Conservation (phyloP, 2,797 vertebrate species). For the Phoebastria nigripes region DNA sequence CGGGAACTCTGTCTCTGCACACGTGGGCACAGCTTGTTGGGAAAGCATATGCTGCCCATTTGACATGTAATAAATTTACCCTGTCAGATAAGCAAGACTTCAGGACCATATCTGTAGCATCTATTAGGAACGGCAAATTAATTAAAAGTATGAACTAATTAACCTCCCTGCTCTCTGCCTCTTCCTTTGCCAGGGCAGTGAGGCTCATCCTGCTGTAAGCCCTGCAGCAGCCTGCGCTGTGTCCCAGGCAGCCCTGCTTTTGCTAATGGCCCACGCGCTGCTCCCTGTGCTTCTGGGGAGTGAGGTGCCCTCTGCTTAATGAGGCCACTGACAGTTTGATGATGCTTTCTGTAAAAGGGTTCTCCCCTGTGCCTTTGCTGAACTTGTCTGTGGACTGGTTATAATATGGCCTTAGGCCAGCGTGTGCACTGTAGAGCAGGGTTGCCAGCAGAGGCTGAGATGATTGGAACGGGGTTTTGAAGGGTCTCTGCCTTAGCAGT, state of each 20-base stretch:
- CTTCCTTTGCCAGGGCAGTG: neutral
- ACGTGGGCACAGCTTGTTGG: neutral
- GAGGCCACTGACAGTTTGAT: neutral
- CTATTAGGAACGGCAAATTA: conserved; percentile 1
- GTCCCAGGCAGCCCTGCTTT: neutral
- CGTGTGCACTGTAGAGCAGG: neutral
- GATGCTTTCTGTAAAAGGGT: neutral
- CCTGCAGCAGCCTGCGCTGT: neutral
- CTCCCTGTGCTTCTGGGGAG: neutral
- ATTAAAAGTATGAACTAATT: neutral
- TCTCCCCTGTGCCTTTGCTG: neutral
- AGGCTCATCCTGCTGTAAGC: neutral
- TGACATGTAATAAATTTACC: neutral
- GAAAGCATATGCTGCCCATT: neutral
- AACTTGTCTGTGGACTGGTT: neutral
- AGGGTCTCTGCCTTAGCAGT: neutral
- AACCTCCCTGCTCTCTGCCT: neutral
- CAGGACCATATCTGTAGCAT: neutral
- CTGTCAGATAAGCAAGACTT: neutral
- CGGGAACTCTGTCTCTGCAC: neutral
- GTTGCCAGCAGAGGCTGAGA: neutral
- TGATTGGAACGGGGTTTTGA: neutral
- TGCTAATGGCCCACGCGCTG: neutral
- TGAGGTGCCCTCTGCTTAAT: neutral
- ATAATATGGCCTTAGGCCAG: neutral